Conservation (phyloP, 2,113 vertebrate genomes). For the Neodontobutis hainanensis region DNA sequence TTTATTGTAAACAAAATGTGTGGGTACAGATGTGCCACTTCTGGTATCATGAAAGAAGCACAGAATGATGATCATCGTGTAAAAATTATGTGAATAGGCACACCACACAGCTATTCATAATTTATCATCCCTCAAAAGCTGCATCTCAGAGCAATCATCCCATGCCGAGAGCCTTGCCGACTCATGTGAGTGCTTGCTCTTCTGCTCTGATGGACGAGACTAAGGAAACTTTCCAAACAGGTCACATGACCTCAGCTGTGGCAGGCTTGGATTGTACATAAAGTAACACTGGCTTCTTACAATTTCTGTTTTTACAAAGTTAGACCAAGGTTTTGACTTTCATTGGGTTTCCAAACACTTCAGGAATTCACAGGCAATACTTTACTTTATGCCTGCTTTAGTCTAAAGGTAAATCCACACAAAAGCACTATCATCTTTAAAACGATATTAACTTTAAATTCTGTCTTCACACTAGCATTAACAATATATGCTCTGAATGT, state of each 20-base stretch:
- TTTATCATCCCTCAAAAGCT: conserved; percentile 65
- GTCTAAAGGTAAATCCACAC: too few relatives aligned
- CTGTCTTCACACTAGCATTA: not conserved
- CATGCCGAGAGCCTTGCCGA: conserved; percentile 38
- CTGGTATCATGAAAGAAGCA: conserved; percentile 33
- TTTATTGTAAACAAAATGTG: conserved; percentile 11
- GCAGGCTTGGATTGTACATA: conserved; percentile 2
- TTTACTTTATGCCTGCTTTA: too few relatives aligned
- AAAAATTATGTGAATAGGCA: conserved; percentile 66
- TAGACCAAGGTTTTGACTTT: not conserved
- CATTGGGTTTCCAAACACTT: not conserved
- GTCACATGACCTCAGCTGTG: conserved; percentile 18
- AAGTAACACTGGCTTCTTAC: not conserved
- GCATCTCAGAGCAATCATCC: conserved; percentile 48
- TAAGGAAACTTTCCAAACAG: conserved; percentile 29
- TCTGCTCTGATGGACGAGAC: conserved; percentile 8
- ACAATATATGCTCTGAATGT: too few relatives aligned
- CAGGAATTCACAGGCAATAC: too few relatives aligned
- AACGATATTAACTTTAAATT: too few relatives aligned
- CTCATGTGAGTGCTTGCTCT: conserved; percentile 36
- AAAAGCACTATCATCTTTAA: not conserved
- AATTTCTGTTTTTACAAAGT: conserved; percentile 9
- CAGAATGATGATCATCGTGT: conserved; percentile 58
- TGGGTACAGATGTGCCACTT: conserved; percentile 27
- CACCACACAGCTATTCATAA: conserved; percentile 57